phyloP scores from a whole-genome alignment of 2,113 vertebrate species.

The Uropsilus gracilis region DNA sequence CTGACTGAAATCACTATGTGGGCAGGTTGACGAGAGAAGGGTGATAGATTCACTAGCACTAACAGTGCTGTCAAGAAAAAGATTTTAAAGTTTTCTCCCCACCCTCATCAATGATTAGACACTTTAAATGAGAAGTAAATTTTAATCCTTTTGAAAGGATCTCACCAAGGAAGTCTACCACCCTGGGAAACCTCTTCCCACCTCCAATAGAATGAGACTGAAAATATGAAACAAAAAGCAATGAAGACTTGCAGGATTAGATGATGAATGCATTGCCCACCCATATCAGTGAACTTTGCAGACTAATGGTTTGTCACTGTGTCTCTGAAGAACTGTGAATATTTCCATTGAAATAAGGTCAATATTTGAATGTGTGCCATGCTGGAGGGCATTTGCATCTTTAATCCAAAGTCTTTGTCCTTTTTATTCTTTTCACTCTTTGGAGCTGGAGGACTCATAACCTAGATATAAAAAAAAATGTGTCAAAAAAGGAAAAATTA shows the following conservation, averaged over 20 bases:
- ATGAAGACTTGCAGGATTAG: neutral
- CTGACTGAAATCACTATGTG: neutral
- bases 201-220: neutral
- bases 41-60: no score
- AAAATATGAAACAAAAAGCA: neutral
- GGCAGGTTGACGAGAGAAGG: neutral
- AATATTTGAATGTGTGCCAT: neutral
- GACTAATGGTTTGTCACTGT: neutral
- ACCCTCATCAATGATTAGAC: no score
- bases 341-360: neutral
- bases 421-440: neutral
- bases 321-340: neutral
- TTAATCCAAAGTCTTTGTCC: neutral
- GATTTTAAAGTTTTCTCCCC: no score
- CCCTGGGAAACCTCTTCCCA: neutral
- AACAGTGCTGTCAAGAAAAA: no score
- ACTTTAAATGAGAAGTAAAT: neutral
- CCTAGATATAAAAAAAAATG: neutral
- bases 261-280: accelerated
- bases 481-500: neutral
- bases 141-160: neutral
- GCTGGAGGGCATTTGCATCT: neutral
- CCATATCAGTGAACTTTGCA: neutral
- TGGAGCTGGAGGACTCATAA: neutral
- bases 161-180: neutral